Conservation (phyloP, 2,113 vertebrate genomes). For the Platysteira castanea region DNA sequence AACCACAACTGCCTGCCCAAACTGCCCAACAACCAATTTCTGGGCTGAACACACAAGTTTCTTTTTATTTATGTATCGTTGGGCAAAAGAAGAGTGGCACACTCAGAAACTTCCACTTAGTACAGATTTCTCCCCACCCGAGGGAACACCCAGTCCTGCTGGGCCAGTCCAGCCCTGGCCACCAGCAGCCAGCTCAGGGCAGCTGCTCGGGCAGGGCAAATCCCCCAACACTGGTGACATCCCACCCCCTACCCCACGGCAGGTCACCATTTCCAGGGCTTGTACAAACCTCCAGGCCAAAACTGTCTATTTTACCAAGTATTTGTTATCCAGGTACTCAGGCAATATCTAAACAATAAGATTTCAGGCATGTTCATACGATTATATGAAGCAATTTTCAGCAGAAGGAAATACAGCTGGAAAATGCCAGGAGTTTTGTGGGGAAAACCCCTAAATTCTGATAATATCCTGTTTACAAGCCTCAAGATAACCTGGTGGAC, state of each 20-base stretch:
- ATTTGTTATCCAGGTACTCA: not conserved
- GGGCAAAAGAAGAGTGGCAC: not conserved
- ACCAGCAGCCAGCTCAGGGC: not conserved
- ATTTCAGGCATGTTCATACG: not conserved
- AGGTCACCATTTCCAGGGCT: rapidly evolving
- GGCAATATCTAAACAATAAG: rapidly evolving
- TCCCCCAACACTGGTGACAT: rapidly evolving
- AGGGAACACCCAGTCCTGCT: rapidly evolving
- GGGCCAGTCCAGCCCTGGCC: rapidly evolving
- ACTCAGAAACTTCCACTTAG: not conserved
- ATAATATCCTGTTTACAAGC: not conserved
- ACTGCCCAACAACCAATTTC: rapidly evolving
- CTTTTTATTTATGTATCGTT: rapidly evolving
- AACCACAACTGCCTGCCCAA: not conserved
- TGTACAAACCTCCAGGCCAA: rapidly evolving
- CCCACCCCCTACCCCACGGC: rapidly evolving
- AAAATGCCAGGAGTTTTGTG: not conserved
- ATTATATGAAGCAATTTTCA: not conserved
- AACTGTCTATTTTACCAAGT: rapidly evolving
- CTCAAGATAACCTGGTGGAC: not conserved
- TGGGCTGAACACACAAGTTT: not conserved
- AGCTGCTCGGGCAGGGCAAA: rapidly evolving
- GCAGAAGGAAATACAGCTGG: not conserved
- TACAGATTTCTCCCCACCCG: not conserved
- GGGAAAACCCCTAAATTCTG: rapidly evolving